phyloP scores from a whole-genome alignment of 2,113 vertebrate genomes.

The Plecotus auritus region DNA sequence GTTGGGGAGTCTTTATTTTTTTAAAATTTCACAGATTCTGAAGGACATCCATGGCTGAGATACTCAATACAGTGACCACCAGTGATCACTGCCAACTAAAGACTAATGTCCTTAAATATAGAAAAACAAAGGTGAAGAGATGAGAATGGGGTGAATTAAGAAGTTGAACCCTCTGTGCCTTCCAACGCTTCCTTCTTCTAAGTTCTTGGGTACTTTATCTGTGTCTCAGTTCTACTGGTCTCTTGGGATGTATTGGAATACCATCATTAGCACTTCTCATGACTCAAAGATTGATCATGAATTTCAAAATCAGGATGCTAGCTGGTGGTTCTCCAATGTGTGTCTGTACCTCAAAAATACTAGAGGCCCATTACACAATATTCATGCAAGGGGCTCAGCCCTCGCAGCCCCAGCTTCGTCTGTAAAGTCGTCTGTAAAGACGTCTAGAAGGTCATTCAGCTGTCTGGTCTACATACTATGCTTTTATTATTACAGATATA shows the following conservation, averaged over 20 bases:
- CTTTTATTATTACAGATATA: no score
- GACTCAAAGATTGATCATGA: background rate
- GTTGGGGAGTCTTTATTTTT: background rate
- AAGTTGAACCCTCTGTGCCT: background rate
- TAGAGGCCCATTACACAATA: no score
- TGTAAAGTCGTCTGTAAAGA: no score
- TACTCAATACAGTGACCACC: background rate
- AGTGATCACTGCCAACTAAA: background rate
- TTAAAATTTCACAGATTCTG: background rate
- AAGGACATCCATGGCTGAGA: background rate
- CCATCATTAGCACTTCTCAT: background rate
- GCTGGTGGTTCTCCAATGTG: background rate
- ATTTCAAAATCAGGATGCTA: slow-evolving; percentile 36
- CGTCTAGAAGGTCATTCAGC: no score
- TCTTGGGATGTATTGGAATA: background rate
- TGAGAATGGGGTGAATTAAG: slow-evolving; percentile 1
- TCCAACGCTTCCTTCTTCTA: background rate
- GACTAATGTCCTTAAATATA: background rate
- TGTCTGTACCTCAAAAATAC: background rate
- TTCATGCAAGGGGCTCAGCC: no score
- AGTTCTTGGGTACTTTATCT: background rate
- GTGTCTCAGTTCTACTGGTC: slow-evolving; percentile 12
- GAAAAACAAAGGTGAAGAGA: background rate
- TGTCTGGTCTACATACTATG: no score
- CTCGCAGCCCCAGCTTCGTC: no score